These are phyloP conservation scores for Augiades crinisus DNA, from an alignment of 2,888 invertebrate species.

Conservation along the genomic window DNA sequence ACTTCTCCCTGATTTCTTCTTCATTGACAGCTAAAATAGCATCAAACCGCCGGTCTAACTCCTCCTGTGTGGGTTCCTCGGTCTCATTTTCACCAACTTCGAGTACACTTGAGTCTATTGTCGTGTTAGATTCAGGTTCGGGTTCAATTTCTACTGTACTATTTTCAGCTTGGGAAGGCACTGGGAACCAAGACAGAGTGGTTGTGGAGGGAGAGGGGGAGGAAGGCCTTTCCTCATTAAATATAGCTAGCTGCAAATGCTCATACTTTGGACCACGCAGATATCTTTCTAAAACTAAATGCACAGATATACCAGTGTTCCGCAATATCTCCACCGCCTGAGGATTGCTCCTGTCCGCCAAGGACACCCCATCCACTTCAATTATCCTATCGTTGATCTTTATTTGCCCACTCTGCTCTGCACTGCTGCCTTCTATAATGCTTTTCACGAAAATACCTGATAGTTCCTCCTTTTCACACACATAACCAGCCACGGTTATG, in stretches of 20 bases:
- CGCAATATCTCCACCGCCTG: slow-evolving; percentile 97
- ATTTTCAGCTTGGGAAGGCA: slow-evolving; percentile 84
- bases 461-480: slow-evolving; percentile 98
- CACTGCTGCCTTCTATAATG: slow-evolving; percentile 98
- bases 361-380: slow-evolving; percentile 94
- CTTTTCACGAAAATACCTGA: slow-evolving; percentile 99
- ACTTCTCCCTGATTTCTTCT: slow-evolving; percentile 88
- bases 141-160: slow-evolving; percentile 85
- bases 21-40: slow-evolving; percentile 78
- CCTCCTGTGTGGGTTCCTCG: slow-evolving; percentile 75
- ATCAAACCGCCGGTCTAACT: slow-evolving; percentile 71
- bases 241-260: slow-evolving; percentile 93
- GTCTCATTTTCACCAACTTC: slow-evolving; percentile 76
- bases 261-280: slow-evolving; percentile 96
- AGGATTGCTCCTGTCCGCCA: slow-evolving; percentile 96
- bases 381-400: slow-evolving; percentile 98
- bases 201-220: slow-evolving; percentile 90
- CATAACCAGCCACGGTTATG: slow-evolving; percentile 98
- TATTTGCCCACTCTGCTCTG: slow-evolving; percentile 94
- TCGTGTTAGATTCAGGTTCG: slow-evolving; percentile 90
- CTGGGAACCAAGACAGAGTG: slow-evolving; percentile 92
- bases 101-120: slow-evolving; percentile 88
- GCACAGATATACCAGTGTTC: slow-evolving; percentile 95
- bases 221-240: slow-evolving; percentile 79
- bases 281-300: slow-evolving; percentile 95